A percentile compares a stretch with the other conserved stretches of the same genome.
These are phyloP conservation scores for Ursus arctos DNA, from an alignment of 2,113 vertebrate species.

Conservation along the genomic window DNA sequence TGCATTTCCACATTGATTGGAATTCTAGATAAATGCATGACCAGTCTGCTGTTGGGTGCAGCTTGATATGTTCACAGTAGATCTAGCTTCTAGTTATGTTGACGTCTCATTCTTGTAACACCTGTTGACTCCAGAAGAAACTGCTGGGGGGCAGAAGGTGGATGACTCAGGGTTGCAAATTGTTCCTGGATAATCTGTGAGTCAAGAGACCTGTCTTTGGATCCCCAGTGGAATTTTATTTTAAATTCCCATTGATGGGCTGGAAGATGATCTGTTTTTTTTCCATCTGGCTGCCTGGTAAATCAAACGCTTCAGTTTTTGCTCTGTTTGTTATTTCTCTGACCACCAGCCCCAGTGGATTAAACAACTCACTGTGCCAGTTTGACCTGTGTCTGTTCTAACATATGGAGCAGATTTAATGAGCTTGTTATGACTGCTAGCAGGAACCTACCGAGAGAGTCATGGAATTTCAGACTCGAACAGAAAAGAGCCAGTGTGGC, in stretches of 20 bases:
- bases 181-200: neutral
- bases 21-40: neutral
- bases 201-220: conserved; percentile 20
- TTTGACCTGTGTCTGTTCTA: conserved; percentile 32
- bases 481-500: neutral
- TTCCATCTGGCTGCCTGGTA: conserved; percentile 1
- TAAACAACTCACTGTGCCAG: neutral
- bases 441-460: neutral
- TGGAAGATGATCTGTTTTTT: conserved; percentile 49
- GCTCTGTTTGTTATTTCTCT: conserved; percentile 59
- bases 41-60: neutral
- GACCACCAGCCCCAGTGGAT: neutral
- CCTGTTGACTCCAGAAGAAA: neutral
- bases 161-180: neutral
- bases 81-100: neutral
- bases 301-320: conserved; percentile 11
- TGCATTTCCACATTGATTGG: neutral
- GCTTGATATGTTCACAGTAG: neutral
- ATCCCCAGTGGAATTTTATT: neutral
- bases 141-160: neutral
- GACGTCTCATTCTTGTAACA: neutral
- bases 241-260: neutral
- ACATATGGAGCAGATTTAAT: conserved; percentile 51
- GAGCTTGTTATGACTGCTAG: conserved; percentile 40
- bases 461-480: neutral